phyloP scores from a whole-genome alignment of 2,113 vertebrate species.

The Pelecanoides urinatrix region DNA sequence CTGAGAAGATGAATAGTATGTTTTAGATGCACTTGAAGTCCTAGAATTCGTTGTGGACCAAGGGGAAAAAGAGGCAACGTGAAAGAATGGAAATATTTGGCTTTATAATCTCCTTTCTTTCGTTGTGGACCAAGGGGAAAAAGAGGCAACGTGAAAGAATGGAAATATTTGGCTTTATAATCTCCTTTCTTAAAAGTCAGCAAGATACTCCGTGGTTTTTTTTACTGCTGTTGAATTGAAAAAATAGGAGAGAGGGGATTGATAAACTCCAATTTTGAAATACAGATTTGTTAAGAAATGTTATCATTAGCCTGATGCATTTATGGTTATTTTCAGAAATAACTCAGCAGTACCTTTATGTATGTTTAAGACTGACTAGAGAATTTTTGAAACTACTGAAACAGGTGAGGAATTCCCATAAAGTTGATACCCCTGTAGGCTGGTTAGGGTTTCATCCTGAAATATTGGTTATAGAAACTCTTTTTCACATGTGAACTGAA shows the following conservation, averaged over 20 bases:
- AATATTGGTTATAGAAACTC: neutral
- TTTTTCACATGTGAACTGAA: neutral
- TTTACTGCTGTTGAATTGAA: neutral
- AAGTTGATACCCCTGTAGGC: neutral
- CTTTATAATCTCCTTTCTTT: neutral
- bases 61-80: neutral
- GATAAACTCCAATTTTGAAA: neutral
- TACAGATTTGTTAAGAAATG: neutral
- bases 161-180: neutral
- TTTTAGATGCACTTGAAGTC: neutral
- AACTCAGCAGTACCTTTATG: neutral
- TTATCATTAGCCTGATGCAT: neutral
- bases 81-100: neutral
- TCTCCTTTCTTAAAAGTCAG: neutral
- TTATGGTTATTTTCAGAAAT: neutral
- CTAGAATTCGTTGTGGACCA: neutral
- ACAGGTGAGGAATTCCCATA: neutral
- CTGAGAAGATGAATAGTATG: neutral
- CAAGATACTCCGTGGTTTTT: neutral
- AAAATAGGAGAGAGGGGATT: neutral
- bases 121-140: neutral
- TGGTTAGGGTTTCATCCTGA: neutral
- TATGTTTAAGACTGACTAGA: neutral
- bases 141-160: neutral
- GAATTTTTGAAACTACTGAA: neutral